Base-by-base conservation (phyloP, 2,888 invertebrate species). In the Drosophila acutilabella region DNA sequence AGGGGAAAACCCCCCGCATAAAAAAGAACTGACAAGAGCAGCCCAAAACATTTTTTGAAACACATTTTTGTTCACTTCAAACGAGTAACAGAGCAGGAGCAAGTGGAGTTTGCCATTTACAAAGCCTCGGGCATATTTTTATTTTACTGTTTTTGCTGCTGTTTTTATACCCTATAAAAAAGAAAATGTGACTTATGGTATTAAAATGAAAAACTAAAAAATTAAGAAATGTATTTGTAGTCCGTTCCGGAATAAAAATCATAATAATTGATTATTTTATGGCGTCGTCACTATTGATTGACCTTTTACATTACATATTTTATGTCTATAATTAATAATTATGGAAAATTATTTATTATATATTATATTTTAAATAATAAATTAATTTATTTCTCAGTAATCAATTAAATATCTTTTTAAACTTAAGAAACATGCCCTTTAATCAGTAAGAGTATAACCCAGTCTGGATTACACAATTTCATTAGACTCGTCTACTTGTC, bases 51-150 rank as follows among this genome's bases (percentile, higher is more conserved):
- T 56, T 64, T 81, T 71, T 65, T 40, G 13, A 64, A 81, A 74
- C 58, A 70, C 75, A 78, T 81, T 81, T 81, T 71, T 78, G 65
- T 68, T 75, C 71, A 79, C 79, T 82, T 79, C 80, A 79, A 79
- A 79, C 71, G 56, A 65, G 40, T 14, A 78, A 54, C 57, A 52
- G 48, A 45, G 64, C 59, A 54, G 48, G 51, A 48, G 64, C 65
- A 70, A 74, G 62, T 74, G 79, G 54, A 74, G 68, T 71, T 30
- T 81, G 14, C 48, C 64, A 64, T 59, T 14, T 52, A 23, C 20
- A 53, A 26, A 11, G 60, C 82, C 80, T 48, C 58, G 14, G 66
- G 68, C 67, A 48, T 38, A 45, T 57, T 41, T 47, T 16, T 7
- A 26, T 36, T 4, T 50, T 14, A n/a, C 45, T 14, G 44, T 61